Percentiles rank a stretch among this genome's conserved stretches.
These are phyloP conservation scores for Mycetomoellerius zeteki DNA, from an alignment of 1,140 invertebrate species.

Conservation along the genomic window DNA sequence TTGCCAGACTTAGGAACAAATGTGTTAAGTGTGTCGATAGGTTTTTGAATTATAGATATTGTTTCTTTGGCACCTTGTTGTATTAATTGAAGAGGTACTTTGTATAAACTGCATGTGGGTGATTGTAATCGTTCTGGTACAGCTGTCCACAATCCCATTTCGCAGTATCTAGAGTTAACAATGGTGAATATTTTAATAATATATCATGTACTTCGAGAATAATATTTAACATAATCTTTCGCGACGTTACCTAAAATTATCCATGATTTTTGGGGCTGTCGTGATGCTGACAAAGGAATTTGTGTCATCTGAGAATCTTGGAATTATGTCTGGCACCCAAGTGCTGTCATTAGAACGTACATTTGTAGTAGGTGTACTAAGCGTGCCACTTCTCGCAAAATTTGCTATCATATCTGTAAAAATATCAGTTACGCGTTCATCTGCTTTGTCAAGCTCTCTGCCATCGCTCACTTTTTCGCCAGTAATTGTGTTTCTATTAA, in stretches of 20 bases:
- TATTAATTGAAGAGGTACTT: conserved; percentile 71
- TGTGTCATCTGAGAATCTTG: conserved; percentile 84
- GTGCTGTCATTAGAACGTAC: neutral
- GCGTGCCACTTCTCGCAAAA: conserved; percentile 88
- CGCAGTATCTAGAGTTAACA: conserved; percentile 84
- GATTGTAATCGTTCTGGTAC: conserved; percentile 86
- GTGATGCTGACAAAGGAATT: conserved; percentile 88
- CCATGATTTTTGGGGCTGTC: conserved; percentile 83
- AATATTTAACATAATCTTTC: neutral
- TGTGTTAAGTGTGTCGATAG: neutral
- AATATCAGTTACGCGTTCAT: conserved; percentile 88
- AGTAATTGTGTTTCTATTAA: conserved; percentile 88
- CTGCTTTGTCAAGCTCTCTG: conserved; percentile 85
- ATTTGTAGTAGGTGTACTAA: conserved; percentile 72
- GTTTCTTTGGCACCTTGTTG: conserved; percentile 53
- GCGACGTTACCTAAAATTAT: conserved; percentile 87
- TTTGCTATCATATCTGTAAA: conserved; percentile 90
- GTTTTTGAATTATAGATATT: conserved; percentile 49
- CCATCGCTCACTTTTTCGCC: conserved; percentile 86
- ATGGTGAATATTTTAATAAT: conserved; percentile 25
- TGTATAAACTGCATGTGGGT: conserved; percentile 82
- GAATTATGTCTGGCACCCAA: conserved; percentile 72
- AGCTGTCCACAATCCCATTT: conserved; percentile 89
- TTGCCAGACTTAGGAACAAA: neutral
- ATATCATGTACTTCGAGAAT: neutral